These are phyloP conservation scores for Limnephilus auricula DNA, from an alignment of 2,888 invertebrate genomes.

Conservation along the genomic window DNA sequence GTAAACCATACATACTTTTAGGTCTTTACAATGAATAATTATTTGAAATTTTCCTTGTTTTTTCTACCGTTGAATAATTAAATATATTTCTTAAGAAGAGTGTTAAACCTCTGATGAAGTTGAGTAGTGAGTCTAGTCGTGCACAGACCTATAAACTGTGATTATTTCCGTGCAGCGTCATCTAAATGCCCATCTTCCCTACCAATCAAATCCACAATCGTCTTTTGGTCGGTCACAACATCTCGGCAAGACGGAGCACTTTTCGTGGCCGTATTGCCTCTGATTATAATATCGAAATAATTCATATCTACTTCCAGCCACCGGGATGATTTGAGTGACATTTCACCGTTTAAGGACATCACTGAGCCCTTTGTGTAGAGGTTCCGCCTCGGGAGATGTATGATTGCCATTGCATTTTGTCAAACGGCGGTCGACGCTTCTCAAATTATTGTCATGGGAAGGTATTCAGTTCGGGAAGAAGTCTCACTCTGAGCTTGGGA, in stretches of 20 bases:
- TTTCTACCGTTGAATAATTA: too few relatives aligned
- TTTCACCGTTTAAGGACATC: constrained; percentile 32
- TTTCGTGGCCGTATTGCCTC: background rate
- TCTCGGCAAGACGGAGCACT: background rate
- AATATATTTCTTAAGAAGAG: background rate
- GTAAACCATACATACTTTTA: too few relatives aligned
- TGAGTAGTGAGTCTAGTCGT: background rate
- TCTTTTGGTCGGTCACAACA: background rate
- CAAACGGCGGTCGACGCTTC: background rate
- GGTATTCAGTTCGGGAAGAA: background rate
- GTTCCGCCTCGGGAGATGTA: background rate
- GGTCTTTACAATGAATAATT: too few relatives aligned
- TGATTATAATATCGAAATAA: background rate
- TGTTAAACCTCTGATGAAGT: background rate
- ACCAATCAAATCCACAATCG: constrained; percentile 1
- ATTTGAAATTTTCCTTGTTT: too few relatives aligned
- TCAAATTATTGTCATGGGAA: background rate
- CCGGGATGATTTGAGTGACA: constrained; percentile 18
- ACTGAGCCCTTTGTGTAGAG: background rate
- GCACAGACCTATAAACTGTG: background rate
- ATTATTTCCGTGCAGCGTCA: background rate
- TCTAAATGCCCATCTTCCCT: background rate
- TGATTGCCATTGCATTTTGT: background rate
- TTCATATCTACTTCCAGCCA: constrained; percentile 14
- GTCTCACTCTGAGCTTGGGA: background rate